Evolutionary conservation across 2,888 invertebrate species (phyloP).

Genomic region (Ceraclea dissimilis): DNA sequence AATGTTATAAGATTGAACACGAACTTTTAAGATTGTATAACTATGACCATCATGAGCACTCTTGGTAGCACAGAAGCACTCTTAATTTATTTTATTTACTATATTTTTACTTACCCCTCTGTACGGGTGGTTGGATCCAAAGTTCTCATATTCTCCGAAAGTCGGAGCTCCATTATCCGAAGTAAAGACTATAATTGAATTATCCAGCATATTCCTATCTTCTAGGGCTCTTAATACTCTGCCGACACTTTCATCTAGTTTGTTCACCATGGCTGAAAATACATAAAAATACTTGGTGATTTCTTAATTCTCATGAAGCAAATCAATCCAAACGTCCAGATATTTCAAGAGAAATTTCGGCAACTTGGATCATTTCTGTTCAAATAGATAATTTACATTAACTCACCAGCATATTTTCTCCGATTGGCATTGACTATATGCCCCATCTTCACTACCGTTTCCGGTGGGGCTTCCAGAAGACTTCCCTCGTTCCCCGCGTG

Average conservation of each 20-base stretch:
- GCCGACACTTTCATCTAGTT: slow-evolving; percentile 79
- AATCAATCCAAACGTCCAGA: too few species aligned
- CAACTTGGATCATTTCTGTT: too few species aligned
- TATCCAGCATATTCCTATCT: slow-evolving; percentile 60
- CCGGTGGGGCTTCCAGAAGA: slow-evolving; percentile 64
- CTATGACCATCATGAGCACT: too few species aligned
- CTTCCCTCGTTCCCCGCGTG: slow-evolving; percentile 68
- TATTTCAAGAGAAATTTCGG: too few species aligned
- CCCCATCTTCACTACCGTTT: slow-evolving; percentile 58
- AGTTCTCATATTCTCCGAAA: slow-evolving; percentile 60
- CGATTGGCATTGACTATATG: slow-evolving; percentile 62
- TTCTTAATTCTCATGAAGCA: too few species aligned
- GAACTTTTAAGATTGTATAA: too few species aligned
- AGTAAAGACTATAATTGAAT: slow-evolving; percentile 77
- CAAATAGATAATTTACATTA: too few species aligned
- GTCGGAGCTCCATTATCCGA: slow-evolving; percentile 86
- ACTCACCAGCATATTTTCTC: slow-evolving; percentile 63
- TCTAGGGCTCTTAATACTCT: slow-evolving; percentile 62
- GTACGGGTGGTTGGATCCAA: slow-evolving; percentile 73
- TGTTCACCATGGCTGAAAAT: slow-evolving; percentile 70
- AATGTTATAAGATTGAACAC: too few species aligned
- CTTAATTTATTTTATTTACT: too few species aligned
- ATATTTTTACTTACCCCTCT: slow-evolving; percentile 56
- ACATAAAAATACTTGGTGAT: slow-evolving; percentile 1
- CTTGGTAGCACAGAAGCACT: too few species aligned